A percentile compares a stretch with the other conserved stretches of the same genome.
phyloP scores from a whole-genome alignment of 2,797 vertebrate species.

The Aulostomus chinensis region DNA sequence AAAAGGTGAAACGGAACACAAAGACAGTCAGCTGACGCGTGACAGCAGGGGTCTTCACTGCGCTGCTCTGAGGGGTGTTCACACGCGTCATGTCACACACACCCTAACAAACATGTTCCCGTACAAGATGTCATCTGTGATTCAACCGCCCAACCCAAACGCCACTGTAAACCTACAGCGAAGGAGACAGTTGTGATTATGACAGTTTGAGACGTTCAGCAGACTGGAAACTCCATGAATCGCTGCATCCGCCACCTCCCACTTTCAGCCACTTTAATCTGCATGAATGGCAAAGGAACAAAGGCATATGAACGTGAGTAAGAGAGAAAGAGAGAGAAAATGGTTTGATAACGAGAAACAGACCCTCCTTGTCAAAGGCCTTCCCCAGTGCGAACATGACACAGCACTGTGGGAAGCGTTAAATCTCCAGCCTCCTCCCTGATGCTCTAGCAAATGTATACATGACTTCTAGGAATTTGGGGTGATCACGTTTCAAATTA shows the following conservation, averaged over 20 bases:
- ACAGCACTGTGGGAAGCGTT: conserved; percentile 44
- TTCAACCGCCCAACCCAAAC: conserved; percentile 2
- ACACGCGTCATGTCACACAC: background rate
- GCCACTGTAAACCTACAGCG: background rate
- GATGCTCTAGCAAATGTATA: too few relatives aligned
- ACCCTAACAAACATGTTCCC: background rate
- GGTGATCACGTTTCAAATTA: too few relatives aligned
- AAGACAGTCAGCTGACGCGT: too few relatives aligned
- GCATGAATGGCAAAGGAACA: conserved; percentile 31
- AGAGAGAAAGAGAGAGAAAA: conserved; percentile 9
- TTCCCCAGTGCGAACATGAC: conserved; percentile 49
- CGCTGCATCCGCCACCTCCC: conserved; percentile 34
- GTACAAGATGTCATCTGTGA: conserved; percentile 17
- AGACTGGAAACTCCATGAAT: conserved; percentile 31
- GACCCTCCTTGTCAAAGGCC: conserved; percentile 42
- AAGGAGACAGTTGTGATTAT: conserved; percentile 1
- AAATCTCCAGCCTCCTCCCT: conserved; percentile 28
- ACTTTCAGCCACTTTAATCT: conserved; percentile 23
- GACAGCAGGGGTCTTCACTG: background rate
- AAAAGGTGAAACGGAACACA: too few relatives aligned
- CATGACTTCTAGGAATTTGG: too few relatives aligned
- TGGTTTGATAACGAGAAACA: conserved; percentile 58
- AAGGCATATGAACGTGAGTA: conserved; percentile 18
- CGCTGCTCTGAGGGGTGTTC: background rate
- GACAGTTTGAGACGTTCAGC: conserved; percentile 3